A percentile compares a stretch with the other conserved stretches of the same genome.
Evolutionary conservation across 53 echinoderm and acorn worm genomes (phyloP).

Genomic region (Astropecten irregularis): DNA sequence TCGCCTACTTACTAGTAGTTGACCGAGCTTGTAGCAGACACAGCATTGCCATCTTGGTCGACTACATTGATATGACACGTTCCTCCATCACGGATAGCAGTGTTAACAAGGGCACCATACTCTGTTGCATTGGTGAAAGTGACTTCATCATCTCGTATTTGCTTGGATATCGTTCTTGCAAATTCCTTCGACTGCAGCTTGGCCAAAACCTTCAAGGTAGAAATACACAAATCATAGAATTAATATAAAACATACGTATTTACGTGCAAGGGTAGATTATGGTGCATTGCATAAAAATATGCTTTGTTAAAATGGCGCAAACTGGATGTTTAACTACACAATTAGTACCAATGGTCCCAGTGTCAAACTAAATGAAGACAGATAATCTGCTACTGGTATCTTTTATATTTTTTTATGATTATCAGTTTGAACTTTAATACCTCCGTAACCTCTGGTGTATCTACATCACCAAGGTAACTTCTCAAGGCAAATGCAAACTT

Average conservation of each 20-base stretch:
- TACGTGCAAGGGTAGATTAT: neutral
- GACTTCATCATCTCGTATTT: conserved; percentile 48
- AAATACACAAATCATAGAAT: too few relatives aligned
- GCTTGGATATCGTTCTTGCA: conserved; percentile 31
- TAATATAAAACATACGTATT: neutral
- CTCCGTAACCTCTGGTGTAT: conserved; percentile 33
- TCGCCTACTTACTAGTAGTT: conserved; percentile 76
- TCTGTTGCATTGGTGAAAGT: conserved; percentile 44
- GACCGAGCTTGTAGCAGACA: conserved; percentile 53
- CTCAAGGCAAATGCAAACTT: conserved; percentile 71
- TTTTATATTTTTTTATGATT: too few relatives aligned
- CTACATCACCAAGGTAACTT: conserved; percentile 62
- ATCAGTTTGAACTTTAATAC: conserved; percentile 31
- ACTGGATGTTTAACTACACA: too few relatives aligned
- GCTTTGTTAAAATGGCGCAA: neutral
- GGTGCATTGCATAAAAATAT: neutral
- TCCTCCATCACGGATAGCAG: conserved; percentile 34
- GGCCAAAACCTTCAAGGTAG: conserved; percentile 18
- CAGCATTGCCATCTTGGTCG: conserved; percentile 69
- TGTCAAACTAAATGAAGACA: too few relatives aligned
- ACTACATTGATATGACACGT: conserved; percentile 75
- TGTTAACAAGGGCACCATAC: conserved; percentile 21
- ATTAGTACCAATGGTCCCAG: too few relatives aligned
- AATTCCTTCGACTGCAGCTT: conserved; percentile 52
- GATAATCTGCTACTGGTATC: too few relatives aligned